Evolutionary conservation across 2,888 invertebrate genomes (phyloP).

Genomic region (Adineta ricciae): DNA sequence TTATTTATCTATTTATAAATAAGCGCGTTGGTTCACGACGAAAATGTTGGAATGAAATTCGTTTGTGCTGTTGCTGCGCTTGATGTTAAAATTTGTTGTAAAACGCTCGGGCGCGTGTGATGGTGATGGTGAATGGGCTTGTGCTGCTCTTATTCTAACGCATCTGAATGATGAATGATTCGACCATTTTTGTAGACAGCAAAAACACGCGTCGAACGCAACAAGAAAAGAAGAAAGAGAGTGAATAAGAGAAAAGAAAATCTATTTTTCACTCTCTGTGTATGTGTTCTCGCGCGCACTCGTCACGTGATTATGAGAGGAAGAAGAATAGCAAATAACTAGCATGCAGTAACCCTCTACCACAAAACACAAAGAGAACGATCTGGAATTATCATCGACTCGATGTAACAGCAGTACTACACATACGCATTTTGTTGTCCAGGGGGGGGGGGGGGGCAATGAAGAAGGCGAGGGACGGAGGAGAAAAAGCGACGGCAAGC

Average conservation of each 20-base stretch:
- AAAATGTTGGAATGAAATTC: neutral
- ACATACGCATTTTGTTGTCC: neutral
- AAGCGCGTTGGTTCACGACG: conserved; percentile 2
- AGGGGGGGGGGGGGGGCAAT: neutral
- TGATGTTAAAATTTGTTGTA: conserved; percentile 9
- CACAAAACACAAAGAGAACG: neutral
- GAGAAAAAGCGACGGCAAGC: neutral
- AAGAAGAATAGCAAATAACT: neutral
- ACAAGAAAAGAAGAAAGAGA: neutral
- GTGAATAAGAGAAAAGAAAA: neutral
- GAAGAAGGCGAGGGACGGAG: neutral
- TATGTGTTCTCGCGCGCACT: neutral
- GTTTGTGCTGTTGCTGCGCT: conserved; percentile 11
- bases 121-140: conserved; percentile 10
- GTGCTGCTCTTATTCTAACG: conserved; percentile 7
- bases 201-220: conserved; percentile 13
- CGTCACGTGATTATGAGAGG: neutral
- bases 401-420: neutral
- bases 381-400: neutral
- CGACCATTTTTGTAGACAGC: conserved; percentile 4
- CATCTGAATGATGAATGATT: conserved; percentile 12
- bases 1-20: neutral
- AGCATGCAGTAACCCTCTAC: neutral
- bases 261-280: conserved; percentile 8
- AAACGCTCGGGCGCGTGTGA: conserved; percentile 13